These are phyloP conservation scores for Panonychus citri DNA, from an alignment of 1,140 invertebrate species.

Conservation along the genomic window DNA sequence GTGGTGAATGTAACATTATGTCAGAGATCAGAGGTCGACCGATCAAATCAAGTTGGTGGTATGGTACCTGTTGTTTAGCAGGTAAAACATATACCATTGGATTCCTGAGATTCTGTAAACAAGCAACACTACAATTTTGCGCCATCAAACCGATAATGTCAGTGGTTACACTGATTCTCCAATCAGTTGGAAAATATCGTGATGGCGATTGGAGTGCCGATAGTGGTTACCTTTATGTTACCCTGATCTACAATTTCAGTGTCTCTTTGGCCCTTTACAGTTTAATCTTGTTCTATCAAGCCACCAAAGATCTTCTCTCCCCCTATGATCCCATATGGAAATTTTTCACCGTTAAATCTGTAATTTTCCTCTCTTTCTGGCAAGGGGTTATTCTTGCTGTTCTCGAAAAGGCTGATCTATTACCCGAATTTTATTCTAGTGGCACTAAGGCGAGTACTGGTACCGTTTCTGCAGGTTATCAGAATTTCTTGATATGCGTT, in stretches of 20 bases:
- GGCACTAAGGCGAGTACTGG: constrained; percentile 41
- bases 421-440: constrained; percentile 11
- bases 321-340: constrained; percentile 95
- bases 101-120: constrained; percentile 91
- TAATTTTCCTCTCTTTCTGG: constrained; percentile 99
- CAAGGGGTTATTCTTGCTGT: constrained; percentile 94
- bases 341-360: constrained; percentile 96
- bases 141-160: constrained; percentile 95
- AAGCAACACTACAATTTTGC: constrained; percentile 93
- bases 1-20: constrained; percentile 68
- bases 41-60: constrained; percentile 78
- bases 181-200: constrained; percentile 61
- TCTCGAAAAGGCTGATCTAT: constrained; percentile 80
- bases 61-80: constrained; percentile 83
- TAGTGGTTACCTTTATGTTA: constrained; percentile 93
- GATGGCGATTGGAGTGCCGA: constrained; percentile 82
- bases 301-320: constrained; percentile 63
- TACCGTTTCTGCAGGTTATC: constrained; percentile 95
- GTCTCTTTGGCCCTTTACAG: constrained; percentile 89
- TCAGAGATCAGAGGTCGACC: constrained; percentile 83
- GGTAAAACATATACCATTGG: constrained; percentile 96
- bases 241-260: constrained; percentile 93
- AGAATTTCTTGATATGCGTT: constrained; percentile 97
- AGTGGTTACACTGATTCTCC: constrained; percentile 85
- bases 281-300: constrained; percentile 92